Conservation (phyloP, 2,113 vertebrate genomes). For the Colistium nudipinnis region DNA sequence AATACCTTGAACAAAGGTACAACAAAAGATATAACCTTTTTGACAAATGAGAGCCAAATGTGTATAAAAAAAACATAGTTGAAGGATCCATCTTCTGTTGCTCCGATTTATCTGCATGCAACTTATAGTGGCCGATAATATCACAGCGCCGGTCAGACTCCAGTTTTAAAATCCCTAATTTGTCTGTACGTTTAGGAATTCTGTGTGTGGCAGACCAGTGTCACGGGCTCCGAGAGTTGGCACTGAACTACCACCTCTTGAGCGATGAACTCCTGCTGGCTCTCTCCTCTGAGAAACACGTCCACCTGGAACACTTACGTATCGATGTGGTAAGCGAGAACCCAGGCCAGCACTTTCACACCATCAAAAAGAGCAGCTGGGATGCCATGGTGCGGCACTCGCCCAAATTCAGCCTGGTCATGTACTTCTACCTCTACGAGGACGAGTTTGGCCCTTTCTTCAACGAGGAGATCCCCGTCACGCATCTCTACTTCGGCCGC, state of each 20-base stretch:
- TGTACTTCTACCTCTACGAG: slow-evolving; percentile 99
- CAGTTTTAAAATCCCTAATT: too few relatives aligned
- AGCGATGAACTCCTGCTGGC: slow-evolving; percentile 95
- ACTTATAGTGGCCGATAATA: too few relatives aligned
- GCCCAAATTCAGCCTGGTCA: slow-evolving; percentile 96
- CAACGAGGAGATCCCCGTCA: slow-evolving; percentile 93
- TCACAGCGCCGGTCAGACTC: too few relatives aligned
- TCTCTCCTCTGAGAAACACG: slow-evolving; percentile 95
- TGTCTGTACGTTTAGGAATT: slow-evolving; percentile 63
- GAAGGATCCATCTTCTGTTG: too few relatives aligned
- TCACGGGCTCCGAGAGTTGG: slow-evolving; percentile 92
- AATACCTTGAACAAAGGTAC: too few relatives aligned
- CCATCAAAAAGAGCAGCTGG: slow-evolving; percentile 98
- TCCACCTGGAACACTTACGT: slow-evolving; percentile 93
- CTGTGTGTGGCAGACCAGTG: slow-evolving; percentile 92
- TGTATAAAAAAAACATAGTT: too few relatives aligned
- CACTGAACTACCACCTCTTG: slow-evolving; percentile 93
- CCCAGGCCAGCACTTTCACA: slow-evolving; percentile 93
- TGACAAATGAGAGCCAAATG: too few relatives aligned
- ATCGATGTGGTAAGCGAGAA: slow-evolving; percentile 98
- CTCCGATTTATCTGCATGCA: too few relatives aligned
- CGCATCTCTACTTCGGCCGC: slow-evolving; percentile 96
- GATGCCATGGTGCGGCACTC: slow-evolving; percentile 97
- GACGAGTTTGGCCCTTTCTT: slow-evolving; percentile 97
- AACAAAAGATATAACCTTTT: too few relatives aligned